A percentile compares a stretch with the other conserved stretches of the same genome.
These are phyloP conservation scores for Trogon surrucura DNA, from an alignment of 2,113 vertebrate species.

Conservation along the genomic window DNA sequence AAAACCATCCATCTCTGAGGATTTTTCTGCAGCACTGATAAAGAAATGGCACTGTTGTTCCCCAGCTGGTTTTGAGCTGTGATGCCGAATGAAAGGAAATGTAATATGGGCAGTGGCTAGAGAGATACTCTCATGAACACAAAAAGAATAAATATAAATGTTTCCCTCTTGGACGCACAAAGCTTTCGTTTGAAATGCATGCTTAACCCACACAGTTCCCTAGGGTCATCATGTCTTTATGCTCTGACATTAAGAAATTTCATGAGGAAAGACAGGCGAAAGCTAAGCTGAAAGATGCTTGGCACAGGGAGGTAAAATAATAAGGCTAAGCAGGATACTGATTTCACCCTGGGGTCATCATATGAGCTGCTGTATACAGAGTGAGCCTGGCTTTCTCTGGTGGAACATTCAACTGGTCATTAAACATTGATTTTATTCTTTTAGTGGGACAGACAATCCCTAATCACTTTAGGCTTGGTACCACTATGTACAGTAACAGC, in stretches of 20 bases:
- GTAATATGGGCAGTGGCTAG: neutral
- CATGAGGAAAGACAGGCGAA: neutral
- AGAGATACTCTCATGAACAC: neutral
- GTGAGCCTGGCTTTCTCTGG: neutral
- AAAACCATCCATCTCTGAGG: neutral
- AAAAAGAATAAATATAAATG: neutral
- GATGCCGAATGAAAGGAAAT: neutral
- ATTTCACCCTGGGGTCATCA: neutral
- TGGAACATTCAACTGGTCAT: slow-evolving; percentile 17
- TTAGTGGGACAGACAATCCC: slow-evolving; percentile 11
- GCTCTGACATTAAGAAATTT: neutral
- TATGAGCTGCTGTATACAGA: neutral
- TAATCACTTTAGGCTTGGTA: slow-evolving; percentile 13
- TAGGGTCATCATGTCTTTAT: neutral
- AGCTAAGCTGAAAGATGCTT: neutral
- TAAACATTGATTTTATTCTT: slow-evolving; percentile 53
- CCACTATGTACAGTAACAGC: neutral
- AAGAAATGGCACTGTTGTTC: neutral
- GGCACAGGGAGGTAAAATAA: neutral
- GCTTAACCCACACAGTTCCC: neutral
- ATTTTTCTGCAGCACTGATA: neutral
- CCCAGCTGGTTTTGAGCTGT: neutral
- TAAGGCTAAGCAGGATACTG: neutral
- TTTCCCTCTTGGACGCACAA: neutral
- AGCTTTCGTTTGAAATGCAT: neutral